phyloP scores from a whole-genome alignment of 2,888 invertebrate genomes.

The Tipula confusa region DNA sequence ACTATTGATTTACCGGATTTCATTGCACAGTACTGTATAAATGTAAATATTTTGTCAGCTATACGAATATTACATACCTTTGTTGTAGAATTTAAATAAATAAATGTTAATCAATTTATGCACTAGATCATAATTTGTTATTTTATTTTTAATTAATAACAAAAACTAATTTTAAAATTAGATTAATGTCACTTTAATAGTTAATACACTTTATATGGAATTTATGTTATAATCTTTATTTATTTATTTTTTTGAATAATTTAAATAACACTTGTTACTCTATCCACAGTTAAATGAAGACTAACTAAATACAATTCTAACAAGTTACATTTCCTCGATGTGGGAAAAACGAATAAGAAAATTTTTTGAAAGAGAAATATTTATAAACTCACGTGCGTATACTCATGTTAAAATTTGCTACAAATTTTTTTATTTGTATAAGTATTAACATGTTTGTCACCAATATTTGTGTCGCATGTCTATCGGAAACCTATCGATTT shows the following conservation, averaged over 20 bases:
- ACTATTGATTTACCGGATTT: too few species aligned
- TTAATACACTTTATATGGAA: not conserved
- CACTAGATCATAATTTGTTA: not conserved
- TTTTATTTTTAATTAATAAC: too few species aligned
- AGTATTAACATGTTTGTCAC: not conserved
- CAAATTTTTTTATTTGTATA: not conserved
- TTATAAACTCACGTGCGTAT: not conserved
- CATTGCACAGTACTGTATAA: too few species aligned
- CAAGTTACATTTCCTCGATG: not conserved
- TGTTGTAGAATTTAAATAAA: not conserved
- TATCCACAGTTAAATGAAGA: not conserved
- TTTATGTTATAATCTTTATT: not conserved
- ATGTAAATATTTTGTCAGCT: too few species aligned
- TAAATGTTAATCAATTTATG: not conserved
- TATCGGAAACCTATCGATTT: too few species aligned
- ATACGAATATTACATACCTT: not conserved
- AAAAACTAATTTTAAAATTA: not conserved
- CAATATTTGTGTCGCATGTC: not conserved
- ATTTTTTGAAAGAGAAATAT: not conserved
- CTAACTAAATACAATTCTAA: not conserved
- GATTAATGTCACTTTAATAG: not conserved
- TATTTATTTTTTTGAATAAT: not conserved
- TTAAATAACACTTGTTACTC: not conserved
- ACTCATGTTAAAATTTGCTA: not conserved
- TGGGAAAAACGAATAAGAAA: not conserved